Base-by-base conservation (phyloP, 2,113 vertebrate species). In the Amphilophus citrinellus region DNA sequence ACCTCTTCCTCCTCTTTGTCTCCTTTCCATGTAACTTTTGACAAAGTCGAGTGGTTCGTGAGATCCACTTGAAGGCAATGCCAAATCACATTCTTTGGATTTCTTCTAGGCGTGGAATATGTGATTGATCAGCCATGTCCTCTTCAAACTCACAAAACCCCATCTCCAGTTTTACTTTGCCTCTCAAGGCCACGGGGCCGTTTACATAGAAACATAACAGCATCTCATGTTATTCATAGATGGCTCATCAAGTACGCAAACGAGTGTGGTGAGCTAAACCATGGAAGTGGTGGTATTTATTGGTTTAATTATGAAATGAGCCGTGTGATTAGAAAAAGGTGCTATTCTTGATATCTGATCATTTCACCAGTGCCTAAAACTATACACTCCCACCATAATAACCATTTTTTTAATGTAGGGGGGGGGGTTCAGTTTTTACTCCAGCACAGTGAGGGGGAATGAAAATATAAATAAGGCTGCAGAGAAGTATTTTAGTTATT, bases 21-120 rank as follows among this genome's bases (percentile, higher is more conserved):
- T 84, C 20, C 39, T 35, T 56, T 42, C 62, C 20, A 20, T 77
- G 57, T 35, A 75, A 62, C 61, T 79, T 37, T 79, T 22, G 71
- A 83, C 37, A 53, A 63, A 77, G 61, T 42, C 65, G 35, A 86
- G 62, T 39, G 61, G n/a, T 76, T 80, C 20, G 35, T 76, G 44
- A 81, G 44, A 68, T 82, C 59, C 8, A 65, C 47, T 79, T 78
- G 22, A 83, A 87, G 77, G 14, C 63, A n/a, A 75, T 17, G n/a
- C 59, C 61, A 77, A 50, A 50, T 83, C 27, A 50, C 22, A 22
- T 56, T 73, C 60, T 56, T 7, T 18, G 1, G 0, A 3, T 63
- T 47, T 60, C 22, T 79, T 57, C 24, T 6, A 35, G 61, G 32
- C 60, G 59, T 14, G 47, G 61, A 42, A 61, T 47, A 71, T 83